Evolutionary conservation across 2,113 vertebrate species (phyloP).

Genomic region (Salminus brasiliensis): DNA sequence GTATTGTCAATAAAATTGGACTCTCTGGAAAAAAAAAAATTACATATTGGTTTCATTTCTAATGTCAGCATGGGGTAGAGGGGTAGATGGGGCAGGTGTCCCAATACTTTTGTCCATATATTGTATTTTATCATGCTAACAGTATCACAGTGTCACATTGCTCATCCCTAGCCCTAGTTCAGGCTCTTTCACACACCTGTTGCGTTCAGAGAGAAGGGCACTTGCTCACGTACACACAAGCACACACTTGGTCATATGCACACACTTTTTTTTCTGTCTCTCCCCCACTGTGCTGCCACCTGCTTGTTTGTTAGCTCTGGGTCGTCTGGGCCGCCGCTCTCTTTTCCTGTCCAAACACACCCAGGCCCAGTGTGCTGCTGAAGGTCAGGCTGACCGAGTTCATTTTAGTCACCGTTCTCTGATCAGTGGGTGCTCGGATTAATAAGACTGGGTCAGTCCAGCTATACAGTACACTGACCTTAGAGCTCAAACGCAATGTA

Average conservation of each 20-base stretch:
- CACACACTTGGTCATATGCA: constrained; percentile 12
- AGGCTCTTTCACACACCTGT: constrained; percentile 3
- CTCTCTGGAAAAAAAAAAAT: no score
- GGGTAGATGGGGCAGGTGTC: no score
- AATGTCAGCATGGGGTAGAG: no score
- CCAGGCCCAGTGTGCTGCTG: constrained; percentile 19
- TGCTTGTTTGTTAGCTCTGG: constrained; percentile 52
- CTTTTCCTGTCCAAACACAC: constrained; percentile 47
- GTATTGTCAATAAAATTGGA: no score
- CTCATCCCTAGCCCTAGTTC: not conserved
- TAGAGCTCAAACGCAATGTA: not conserved
- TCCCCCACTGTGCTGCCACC: constrained; percentile 52
- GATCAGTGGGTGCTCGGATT: not conserved
- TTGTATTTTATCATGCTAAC: not conserved
- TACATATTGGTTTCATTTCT: no score
- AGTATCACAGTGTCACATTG: not conserved
- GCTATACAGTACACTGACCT: constrained; percentile 1
- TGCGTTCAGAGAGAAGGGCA: constrained; percentile 25
- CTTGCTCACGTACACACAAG: not conserved
- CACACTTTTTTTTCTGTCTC: not conserved
- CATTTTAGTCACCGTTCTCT: constrained; percentile 25
- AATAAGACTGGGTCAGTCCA: constrained; percentile 36
- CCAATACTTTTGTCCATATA: no score
- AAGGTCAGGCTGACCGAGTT: constrained; percentile 50
- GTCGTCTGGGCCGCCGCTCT: constrained; percentile 40